These are phyloP conservation scores for Helleia helle DNA, from an alignment of 2,888 invertebrate genomes.

Conservation along the genomic window DNA sequence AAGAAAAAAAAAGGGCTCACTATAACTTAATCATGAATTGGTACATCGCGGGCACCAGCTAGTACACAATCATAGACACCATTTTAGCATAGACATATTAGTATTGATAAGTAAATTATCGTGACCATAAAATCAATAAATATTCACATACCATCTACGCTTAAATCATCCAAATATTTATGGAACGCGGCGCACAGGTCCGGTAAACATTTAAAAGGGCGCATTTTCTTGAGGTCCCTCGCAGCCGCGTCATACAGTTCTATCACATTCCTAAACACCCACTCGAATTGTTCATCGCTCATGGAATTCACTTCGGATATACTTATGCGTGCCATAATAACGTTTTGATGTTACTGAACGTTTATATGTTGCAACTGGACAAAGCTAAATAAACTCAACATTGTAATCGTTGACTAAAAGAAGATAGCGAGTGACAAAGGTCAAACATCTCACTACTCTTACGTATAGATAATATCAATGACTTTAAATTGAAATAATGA, in stretches of 20 bases:
- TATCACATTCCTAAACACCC: slow-evolving; percentile 76
- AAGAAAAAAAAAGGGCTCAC: no score
- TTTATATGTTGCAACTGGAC: no score
- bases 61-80: no score
- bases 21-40: no score
- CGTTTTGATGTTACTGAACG: no score
- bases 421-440: no score
- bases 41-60: no score
- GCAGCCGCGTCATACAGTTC: slow-evolving; percentile 74
- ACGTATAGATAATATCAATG: no score
- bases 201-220: slow-evolving; percentile 65
- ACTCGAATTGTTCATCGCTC: slow-evolving; percentile 65
- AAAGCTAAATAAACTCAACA: no score
- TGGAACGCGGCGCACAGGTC: slow-evolving; percentile 67
- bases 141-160: slow-evolving; percentile 54
- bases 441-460: no score
- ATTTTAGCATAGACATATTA: slow-evolving; percentile 10
- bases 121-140: slow-evolving; percentile 13
- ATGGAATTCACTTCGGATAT: slow-evolving; percentile 72
- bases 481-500: no score
- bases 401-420: no score
- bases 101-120: slow-evolving; percentile 7
- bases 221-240: slow-evolving; percentile 46
- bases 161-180: slow-evolving; percentile 69
- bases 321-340: slow-evolving; percentile 24